phyloP scores from a whole-genome alignment of 2,888 invertebrate genomes.

The Stenichneumon culpator region DNA sequence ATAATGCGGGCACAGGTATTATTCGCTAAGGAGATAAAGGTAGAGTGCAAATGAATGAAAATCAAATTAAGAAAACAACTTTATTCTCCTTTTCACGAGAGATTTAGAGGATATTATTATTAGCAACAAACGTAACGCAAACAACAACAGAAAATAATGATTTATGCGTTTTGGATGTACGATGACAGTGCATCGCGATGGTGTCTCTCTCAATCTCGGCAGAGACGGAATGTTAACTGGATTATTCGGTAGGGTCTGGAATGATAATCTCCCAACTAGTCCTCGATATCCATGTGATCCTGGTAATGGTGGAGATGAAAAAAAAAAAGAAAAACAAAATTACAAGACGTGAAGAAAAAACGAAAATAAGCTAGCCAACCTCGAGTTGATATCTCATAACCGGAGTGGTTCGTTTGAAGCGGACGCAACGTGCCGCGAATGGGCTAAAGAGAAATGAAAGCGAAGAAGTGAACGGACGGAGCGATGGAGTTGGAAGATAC shows the following conservation, averaged over 20 bases:
- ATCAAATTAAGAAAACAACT: slow-evolving; percentile 20
- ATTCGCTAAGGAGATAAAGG: neutral
- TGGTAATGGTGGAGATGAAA: slow-evolving; percentile 72
- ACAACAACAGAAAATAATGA: slow-evolving; percentile 39
- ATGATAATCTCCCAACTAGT: slow-evolving; percentile 50
- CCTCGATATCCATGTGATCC: slow-evolving; percentile 72
- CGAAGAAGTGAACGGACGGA: slow-evolving; percentile 10
- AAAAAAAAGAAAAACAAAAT: slow-evolving; percentile 55
- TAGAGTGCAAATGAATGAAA: slow-evolving; percentile 14
- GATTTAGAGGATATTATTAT: slow-evolving; percentile 35
- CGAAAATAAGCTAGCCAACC: slow-evolving; percentile 16
- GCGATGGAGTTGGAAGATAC: slow-evolving; percentile 1
- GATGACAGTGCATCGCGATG: slow-evolving; percentile 20
- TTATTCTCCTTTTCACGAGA: slow-evolving; percentile 40
- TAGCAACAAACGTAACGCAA: slow-evolving; percentile 39
- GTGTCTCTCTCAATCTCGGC: slow-evolving; percentile 24
- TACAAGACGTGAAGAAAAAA: slow-evolving; percentile 14
- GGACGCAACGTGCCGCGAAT: slow-evolving; percentile 37
- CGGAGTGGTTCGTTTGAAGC: slow-evolving; percentile 71
- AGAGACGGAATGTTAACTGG: slow-evolving; percentile 49
- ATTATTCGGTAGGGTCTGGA: slow-evolving; percentile 59
- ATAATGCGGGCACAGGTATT: slow-evolving; percentile 5
- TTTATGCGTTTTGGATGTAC: slow-evolving; percentile 34
- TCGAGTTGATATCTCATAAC: slow-evolving; percentile 67
- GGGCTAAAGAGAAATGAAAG: slow-evolving; percentile 37